Evolutionary conservation across 2,888 invertebrate genomes (phyloP).

Genomic region (Altica lythri): DNA sequence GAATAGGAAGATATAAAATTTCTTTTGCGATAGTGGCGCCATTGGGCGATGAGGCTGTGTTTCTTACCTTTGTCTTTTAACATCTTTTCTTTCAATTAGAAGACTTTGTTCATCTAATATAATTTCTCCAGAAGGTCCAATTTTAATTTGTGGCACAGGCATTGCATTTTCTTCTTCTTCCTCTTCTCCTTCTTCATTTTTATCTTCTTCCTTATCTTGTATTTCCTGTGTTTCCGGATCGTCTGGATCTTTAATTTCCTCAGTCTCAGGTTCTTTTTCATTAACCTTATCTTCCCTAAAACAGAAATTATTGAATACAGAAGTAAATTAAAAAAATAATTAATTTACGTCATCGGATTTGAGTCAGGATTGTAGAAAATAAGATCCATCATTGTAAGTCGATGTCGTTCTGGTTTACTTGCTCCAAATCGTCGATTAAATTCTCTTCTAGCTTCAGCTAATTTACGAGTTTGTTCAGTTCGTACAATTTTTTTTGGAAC

Average conservation of each 20-base stretch:
- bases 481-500: conserved; percentile 50
- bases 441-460: conserved; percentile 62
- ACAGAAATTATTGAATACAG: background rate
- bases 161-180: conserved; percentile 56
- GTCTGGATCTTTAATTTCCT: conserved; percentile 5
- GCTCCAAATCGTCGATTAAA: conserved; percentile 60
- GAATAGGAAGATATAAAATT: too few relatives aligned
- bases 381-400: conserved; percentile 88
- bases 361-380: conserved; percentile 87
- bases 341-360: conserved; percentile 77
- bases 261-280: conserved; percentile 9
- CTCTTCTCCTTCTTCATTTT: conserved; percentile 15
- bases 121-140: conserved; percentile 84
- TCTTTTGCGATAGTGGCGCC: too few relatives aligned
- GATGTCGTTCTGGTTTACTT: conserved; percentile 65
- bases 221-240: conserved; percentile 2
- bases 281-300: background rate
- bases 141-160: conserved; percentile 82
- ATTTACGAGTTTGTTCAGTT: conserved; percentile 60
- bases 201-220: background rate
- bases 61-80: conserved; percentile 62
- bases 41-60: too few relatives aligned
- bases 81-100: conserved; percentile 74
- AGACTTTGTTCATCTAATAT: conserved; percentile 85
- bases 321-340: conserved; percentile 34